These are phyloP conservation scores for Hypomecis atomaria DNA, from an alignment of 2,888 invertebrate genomes.

Conservation along the genomic window DNA sequence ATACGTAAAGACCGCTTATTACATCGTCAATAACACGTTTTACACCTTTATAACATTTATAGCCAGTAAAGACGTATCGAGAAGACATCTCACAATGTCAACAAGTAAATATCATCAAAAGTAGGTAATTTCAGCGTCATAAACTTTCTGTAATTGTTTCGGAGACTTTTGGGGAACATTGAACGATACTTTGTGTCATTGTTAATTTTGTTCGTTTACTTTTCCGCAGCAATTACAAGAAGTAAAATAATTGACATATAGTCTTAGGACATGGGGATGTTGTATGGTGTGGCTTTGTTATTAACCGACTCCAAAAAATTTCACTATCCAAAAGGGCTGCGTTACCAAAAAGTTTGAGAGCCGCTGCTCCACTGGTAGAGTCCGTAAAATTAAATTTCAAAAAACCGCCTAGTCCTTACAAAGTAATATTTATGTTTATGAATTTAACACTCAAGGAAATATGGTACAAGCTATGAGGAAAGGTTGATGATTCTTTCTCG, in stretches of 20 bases:
- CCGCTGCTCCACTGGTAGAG: too few species aligned
- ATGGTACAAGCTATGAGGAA: constrained; percentile 16
- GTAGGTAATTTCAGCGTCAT: constrained; percentile 15
- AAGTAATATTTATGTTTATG: too few species aligned
- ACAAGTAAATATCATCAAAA: constrained; percentile 17
- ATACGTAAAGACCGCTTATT: background rate
- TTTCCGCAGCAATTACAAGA: constrained; percentile 21
- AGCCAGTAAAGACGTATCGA: background rate
- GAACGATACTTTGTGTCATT: constrained; percentile 11
- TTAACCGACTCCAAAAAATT: too few species aligned
- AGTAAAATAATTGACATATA: constrained; percentile 8
- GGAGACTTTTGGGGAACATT: constrained; percentile 23
- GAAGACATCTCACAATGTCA: constrained; percentile 15
- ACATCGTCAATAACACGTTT: background rate
- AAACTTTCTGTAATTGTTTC: constrained; percentile 19
- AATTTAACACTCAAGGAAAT: constrained; percentile 15
- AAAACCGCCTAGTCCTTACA: too few species aligned
- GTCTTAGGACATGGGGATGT: too few species aligned
- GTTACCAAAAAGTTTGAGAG: too few species aligned
- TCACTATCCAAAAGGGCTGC: too few species aligned
- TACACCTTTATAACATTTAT: background rate
- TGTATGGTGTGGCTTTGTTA: too few species aligned
- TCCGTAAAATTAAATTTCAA: too few species aligned
- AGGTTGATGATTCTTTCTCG: constrained; percentile 9
- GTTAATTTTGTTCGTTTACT: constrained; percentile 17